Evolutionary conservation across 2,797 vertebrate genomes (phyloP), one percentile per base, ranked within the genome.

Genomic region (Poecilia picta): DNA sequence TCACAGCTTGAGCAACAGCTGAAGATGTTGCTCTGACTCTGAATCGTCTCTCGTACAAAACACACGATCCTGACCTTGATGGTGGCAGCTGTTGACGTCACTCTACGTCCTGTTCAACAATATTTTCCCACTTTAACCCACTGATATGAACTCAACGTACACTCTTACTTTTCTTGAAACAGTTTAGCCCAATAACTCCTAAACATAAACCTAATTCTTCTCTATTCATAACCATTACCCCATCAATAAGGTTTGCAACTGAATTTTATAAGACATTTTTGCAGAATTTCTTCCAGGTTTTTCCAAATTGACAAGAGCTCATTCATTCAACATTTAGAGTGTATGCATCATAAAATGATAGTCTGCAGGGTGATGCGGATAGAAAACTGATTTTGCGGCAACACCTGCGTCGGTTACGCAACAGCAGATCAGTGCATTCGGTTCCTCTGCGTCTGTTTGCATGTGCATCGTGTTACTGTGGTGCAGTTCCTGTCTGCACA

Each of bases 21-120:
- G 91, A 92, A 90, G 89, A 94, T 85, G 89, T 88, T 77, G 78
- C 87, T 78, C 77, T 80, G 90, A 90, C 90, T 92, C 89, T 88
- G 76, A 78, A 76, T 85, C 81, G 88, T 90, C 91, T 84, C 82
- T 72, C 10, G 2, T 15, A 45, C 77, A 76, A 76, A 45, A 83
- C 86, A 79, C 53, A 53, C 46, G 74, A 62, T 53, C 25, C 78
- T 76, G 91, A 88, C 88, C 89, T 88, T 75, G 75, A 78, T 79
- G 57, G 74, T 76, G 82, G 87, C 91, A 93, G 92, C 92, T 93
- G 91, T 86, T 87, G 83, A 88, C 78, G 45, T 89, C 85, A 85
- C 81, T 91, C 84, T 74, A 15, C 46, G 53, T 64, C 55, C 33
- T 68, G 33, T 80, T 70, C 78, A 77, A 74, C 72, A 80, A 70